A percentile compares a stretch with the other conserved stretches of the same genome.
phyloP scores from a whole-genome alignment of 2,113 vertebrate genomes.

The Tupaia tana region DNA sequence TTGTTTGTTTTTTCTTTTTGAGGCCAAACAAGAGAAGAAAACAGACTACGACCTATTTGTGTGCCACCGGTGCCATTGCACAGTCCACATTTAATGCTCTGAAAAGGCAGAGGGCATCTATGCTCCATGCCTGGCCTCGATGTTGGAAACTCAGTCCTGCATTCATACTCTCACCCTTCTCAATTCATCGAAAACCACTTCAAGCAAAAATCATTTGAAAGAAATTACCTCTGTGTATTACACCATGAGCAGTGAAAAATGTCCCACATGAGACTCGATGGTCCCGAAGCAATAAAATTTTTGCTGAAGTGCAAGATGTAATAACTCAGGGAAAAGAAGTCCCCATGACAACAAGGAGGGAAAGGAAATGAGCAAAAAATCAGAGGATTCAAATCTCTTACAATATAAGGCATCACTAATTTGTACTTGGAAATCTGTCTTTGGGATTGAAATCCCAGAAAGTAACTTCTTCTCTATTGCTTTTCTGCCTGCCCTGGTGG shows the following conservation, averaged over 20 bases:
- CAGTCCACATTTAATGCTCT: slow-evolving; percentile 53
- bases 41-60: slow-evolving; percentile 44
- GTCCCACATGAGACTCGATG: slow-evolving; percentile 81
- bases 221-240: slow-evolving; percentile 84
- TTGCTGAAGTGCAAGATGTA: slow-evolving; percentile 84
- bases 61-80: not conserved
- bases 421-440: slow-evolving; percentile 73
- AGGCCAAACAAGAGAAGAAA: slow-evolving; percentile 39
- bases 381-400: slow-evolving; percentile 72
- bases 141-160: slow-evolving; percentile 34
- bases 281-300: slow-evolving; percentile 87
- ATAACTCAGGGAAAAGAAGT: slow-evolving; percentile 84
- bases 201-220: slow-evolving; percentile 87
- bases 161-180: slow-evolving; percentile 68
- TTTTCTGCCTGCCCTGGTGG: not conserved
- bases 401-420: slow-evolving; percentile 65
- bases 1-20: not conserved
- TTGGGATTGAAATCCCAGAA: slow-evolving; percentile 60
- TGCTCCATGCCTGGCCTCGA: not conserved
- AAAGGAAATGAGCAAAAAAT: slow-evolving; percentile 76
- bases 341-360: slow-evolving; percentile 82
- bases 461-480: slow-evolving; percentile 38
- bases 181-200: slow-evolving; percentile 85
- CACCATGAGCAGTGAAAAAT: slow-evolving; percentile 70
- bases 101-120: slow-evolving; percentile 1